These are phyloP conservation scores for Patella caerulea DNA, from an alignment of 2,888 invertebrate species.

Conservation along the genomic window DNA sequence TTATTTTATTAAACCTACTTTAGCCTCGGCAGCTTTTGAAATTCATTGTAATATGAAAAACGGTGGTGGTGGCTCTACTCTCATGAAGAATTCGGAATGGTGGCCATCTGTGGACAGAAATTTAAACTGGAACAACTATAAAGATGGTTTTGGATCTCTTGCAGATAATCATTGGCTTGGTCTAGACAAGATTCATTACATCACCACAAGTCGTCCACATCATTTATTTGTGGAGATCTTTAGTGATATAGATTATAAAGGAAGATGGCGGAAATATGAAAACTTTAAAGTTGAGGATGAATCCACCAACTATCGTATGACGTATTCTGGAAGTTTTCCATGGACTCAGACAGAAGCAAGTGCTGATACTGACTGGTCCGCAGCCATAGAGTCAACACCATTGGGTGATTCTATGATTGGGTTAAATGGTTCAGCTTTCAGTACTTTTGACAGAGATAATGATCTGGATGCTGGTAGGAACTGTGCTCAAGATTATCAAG, in stretches of 20 bases:
- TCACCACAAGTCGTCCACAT: constrained; percentile 17
- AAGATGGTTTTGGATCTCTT: constrained; percentile 15
- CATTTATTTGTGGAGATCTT: background rate
- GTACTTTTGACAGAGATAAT: background rate
- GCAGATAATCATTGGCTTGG: constrained; percentile 20
- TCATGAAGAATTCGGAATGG: background rate
- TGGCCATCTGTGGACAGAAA: background rate
- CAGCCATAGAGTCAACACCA: background rate
- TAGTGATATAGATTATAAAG: background rate
- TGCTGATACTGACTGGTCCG: too few relatives aligned
- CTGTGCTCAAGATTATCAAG: background rate
- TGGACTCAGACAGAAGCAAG: too few relatives aligned
- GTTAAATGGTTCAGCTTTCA: background rate
- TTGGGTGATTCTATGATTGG: background rate
- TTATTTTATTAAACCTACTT: constrained; percentile 10
- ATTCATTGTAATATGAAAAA: constrained; percentile 12
- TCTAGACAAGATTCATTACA: constrained; percentile 21
- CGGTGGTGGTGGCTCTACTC: background rate
- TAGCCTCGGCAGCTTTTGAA: constrained; percentile 9
- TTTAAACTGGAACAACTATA: constrained; percentile 20
- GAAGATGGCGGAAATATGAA: background rate
- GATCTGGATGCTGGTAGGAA: background rate
- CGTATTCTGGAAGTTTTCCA: background rate
- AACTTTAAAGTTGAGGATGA: background rate
- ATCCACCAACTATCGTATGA: background rate